These are phyloP conservation scores for Cyphomyrus discorhynchus DNA, from an alignment of 2,113 vertebrate genomes.

Conservation along the genomic window DNA sequence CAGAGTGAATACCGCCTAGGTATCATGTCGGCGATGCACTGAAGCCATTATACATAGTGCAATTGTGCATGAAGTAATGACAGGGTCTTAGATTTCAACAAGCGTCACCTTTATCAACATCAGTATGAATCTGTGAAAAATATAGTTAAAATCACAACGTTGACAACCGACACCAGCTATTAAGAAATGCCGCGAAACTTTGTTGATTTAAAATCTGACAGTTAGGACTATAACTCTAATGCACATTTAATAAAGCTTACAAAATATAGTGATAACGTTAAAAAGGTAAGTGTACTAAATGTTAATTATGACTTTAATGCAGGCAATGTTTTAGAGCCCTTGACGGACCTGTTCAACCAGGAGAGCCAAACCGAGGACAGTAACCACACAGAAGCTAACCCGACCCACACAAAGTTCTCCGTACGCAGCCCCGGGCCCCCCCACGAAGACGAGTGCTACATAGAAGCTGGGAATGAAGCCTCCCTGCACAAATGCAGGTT, in stretches of 20 bases:
- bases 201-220: not conserved
- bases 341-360: constrained; percentile 38
- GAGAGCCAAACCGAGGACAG: constrained; percentile 20
- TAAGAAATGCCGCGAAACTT: not conserved
- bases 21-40: not conserved
- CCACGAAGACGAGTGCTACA: not conserved
- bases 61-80: not conserved
- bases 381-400: constrained; percentile 38
- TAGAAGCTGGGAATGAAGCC: not conserved
- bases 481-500: constrained; percentile 44
- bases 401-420: constrained; percentile 27
- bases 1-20: not conserved
- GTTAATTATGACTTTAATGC: not conserved
- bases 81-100: not conserved
- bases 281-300: not conserved
- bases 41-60: not conserved
- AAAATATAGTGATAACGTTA: not conserved
- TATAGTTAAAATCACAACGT: not conserved
- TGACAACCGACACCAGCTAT: not conserved
- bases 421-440: not conserved
- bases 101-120: not conserved
- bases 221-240: not conserved
- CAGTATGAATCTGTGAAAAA: not conserved
- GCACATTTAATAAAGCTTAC: not conserved
- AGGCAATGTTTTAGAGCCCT: constrained; percentile 54